Evolutionary conservation across 2,888 invertebrate genomes (phyloP), one percentile per base, ranked within the genome.

Genomic region (Mantis religiosa): DNA sequence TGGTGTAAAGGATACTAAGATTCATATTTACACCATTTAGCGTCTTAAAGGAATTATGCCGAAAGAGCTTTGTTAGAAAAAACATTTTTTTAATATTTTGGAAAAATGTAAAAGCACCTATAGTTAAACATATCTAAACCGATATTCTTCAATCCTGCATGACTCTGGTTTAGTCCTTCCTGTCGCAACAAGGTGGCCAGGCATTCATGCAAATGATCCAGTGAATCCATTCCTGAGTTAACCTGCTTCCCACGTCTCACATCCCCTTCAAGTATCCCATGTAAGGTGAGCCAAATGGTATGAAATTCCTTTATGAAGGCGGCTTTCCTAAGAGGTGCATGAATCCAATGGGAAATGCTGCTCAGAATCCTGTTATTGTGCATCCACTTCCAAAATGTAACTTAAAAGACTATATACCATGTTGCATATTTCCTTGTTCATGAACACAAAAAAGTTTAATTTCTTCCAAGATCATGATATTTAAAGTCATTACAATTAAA

Each of bases 301-400:
- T 25, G 6, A 71, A 71, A 71, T 71, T 71, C 54, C 54, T 71
- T 25, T 20, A 71, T 15, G 4, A 54, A 86, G n/a, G n/a, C n/a
- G n/a, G n/a, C n/a, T n/a, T n/a, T n/a, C n/a, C n/a, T n/a, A n/a
- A 86, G 86, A 28, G 27, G 81, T 47, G 81, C 27, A 82, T 87
- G 27, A 87, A 87, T 87, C 87, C 87, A 87, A 87, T 87, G 82
- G 87, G 87, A 71, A 87, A 87, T 82, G 82, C 41, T 25, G 87
- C 54, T 82, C 87, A 82, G 87, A 87, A 82, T 87, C 87, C 87
- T 87, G 87, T 71, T 71, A 71, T 1, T 71, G 54, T 71, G 20
- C 54, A 71, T 71, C 54, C 54, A 71, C 54, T 71, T 71, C 54
- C 54, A 71, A 71, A 71, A 71, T 71, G 54, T 25, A 71, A 20